Evolutionary conservation across 53 echinoderm and acorn worm species (phyloP), one percentile per base, ranked within the genome.

Genomic region (Holothuria leucospilota): DNA sequence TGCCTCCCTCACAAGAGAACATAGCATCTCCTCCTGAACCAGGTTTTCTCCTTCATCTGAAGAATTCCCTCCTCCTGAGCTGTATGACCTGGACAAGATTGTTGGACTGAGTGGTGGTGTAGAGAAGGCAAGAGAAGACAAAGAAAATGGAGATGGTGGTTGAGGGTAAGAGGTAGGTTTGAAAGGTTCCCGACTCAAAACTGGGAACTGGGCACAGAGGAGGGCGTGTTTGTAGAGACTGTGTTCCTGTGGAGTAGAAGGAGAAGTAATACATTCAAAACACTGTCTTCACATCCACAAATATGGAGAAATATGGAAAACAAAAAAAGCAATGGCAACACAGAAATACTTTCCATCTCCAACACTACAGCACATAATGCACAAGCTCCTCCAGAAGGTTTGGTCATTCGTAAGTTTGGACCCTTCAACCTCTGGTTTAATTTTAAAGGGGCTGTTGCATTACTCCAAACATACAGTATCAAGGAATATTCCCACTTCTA

Each of bases 181-280:
- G 14, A 51, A 30, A 15, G 79, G 72, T 4, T 87, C 85, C 11
- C 65, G 26, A 42, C 95, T 92, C 12, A 96, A 84, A 62, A 96
- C 96, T 0, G 96, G 96, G 77, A 95, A 96, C 70, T 96, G 94
- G 27, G 96, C 92, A 82, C 96, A 96, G 9, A 96, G 90, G 12
- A 96, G 89, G 53, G 96, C 94, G 58, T 89, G 96, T 63, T 83
- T 90, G 88, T 96, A 96, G 59, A 96, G 89, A 74, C 88, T 87
- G 65, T 94, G 84, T 72, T 96, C 96, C 96, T 96, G 85, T 30
- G 38, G 11, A 83, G 24, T 10, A 46, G 38, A 73, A 56, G 9
- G 18, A 67, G 28, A 67, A 67, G 8, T 18, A 18, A 56, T 18
- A 2, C 16, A 56, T 56, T 16, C 16, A 16, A 16, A 56, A 56